Percentiles rank a stretch among this genome's conserved stretches.
These are phyloP conservation scores for Tetrapedia diversipes DNA, from an alignment of 2,888 invertebrate species.

Conservation along the genomic window DNA sequence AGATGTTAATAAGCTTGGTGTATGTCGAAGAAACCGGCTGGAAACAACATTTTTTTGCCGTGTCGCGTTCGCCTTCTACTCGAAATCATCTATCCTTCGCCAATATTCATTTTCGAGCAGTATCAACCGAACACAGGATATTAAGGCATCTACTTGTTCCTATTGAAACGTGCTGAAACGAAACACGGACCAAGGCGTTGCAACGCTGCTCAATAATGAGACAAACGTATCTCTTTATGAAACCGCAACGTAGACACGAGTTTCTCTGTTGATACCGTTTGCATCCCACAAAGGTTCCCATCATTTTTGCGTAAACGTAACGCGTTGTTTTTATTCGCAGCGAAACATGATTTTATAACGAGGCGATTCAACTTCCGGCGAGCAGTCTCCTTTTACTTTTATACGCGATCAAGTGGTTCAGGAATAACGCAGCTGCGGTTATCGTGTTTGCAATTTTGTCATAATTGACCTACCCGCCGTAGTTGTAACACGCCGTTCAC, in stretches of 20 bases:
- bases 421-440: not conserved
- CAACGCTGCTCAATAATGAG: not conserved
- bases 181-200: not conserved
- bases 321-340: slow-evolving; percentile 6
- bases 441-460: slow-evolving; percentile 40
- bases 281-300: not conserved
- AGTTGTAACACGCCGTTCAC: slow-evolving; percentile 21
- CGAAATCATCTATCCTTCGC: too few species aligned
- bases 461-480: slow-evolving; percentile 15
- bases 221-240: not conserved
- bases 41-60: too few species aligned
- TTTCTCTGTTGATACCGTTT: not conserved
- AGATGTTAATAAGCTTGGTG: too few species aligned
- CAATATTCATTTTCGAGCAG: too few species aligned
- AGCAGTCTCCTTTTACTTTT: not conserved
- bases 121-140: not conserved
- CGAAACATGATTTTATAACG: slow-evolving; percentile 11
- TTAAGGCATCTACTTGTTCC: not conserved
- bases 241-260: not conserved
- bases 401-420: slow-evolving; percentile 8
- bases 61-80: too few species aligned
- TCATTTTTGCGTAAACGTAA: slow-evolving; percentile 13
- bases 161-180: not conserved
- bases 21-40: too few species aligned
- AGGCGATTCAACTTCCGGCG: slow-evolving; percentile 25